Conservation (phyloP, 2,888 invertebrate species). For the Perizoma flavofasciatum region DNA sequence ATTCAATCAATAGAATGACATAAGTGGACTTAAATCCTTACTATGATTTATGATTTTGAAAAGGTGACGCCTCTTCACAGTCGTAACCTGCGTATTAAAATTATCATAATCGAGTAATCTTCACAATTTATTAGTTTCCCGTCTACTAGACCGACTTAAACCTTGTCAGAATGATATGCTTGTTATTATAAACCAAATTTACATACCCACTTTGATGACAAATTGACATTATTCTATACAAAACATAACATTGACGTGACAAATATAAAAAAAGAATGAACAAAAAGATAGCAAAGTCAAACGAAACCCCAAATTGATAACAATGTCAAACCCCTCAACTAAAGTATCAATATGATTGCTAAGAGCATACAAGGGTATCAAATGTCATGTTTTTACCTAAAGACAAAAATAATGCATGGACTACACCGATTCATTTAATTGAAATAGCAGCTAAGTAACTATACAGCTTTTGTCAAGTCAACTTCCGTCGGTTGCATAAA, state of each 20-base stretch:
- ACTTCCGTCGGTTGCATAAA: conserved; percentile 46
- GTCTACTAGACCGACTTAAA: conserved; percentile 50
- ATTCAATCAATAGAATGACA: conserved; percentile 24
- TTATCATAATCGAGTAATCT: conserved; percentile 50
- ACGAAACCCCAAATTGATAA: not conserved
- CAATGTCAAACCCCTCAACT: no score
- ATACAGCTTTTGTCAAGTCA: conserved; percentile 28
- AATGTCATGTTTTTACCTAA: not conserved
- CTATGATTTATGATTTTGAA: conserved; percentile 43
- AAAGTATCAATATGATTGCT: no score
- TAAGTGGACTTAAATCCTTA: not conserved
- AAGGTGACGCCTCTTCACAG: conserved; percentile 16
- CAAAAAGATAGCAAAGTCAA: conserved; percentile 7
- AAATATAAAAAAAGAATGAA: not conserved
- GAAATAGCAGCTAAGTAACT: no score
- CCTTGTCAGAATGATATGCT: conserved; percentile 62
- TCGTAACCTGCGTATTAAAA: conserved; percentile 40
- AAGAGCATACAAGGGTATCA: no score
- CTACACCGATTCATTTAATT: no score
- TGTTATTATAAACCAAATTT: conserved; percentile 42
- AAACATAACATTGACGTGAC: no score
- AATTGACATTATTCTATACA: no score
- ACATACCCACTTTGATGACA: conserved; percentile 34
- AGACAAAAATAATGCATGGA: not conserved
- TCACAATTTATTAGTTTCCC: conserved; percentile 56